phyloP scores from a whole-genome alignment of 2,113 vertebrate genomes.

The Clarias magur region DNA sequence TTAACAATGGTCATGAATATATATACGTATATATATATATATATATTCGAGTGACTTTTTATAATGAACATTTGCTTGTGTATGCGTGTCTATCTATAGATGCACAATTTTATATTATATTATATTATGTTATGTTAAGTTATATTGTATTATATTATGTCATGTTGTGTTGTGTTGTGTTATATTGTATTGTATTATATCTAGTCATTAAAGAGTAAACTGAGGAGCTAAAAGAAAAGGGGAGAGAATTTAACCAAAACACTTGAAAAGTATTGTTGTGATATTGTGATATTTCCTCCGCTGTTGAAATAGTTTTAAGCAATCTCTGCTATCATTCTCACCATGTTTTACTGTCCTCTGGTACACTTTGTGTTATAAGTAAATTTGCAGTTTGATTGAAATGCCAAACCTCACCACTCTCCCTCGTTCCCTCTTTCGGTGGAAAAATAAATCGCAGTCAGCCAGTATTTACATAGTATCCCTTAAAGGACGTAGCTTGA shows the following conservation, averaged over 20 bases:
- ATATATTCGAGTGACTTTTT: neutral
- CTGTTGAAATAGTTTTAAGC: neutral
- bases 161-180: too few relatives aligned
- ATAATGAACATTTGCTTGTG: neutral
- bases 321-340: neutral
- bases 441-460: neutral
- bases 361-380: neutral
- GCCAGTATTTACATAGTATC: conserved; percentile 30
- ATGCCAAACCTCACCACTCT: neutral
- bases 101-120: too few relatives aligned
- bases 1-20: too few relatives aligned
- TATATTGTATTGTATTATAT: too few relatives aligned
- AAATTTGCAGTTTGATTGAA: neutral
- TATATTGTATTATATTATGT: too few relatives aligned
- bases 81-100: neutral
- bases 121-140: too few relatives aligned
- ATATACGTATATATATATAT: too few relatives aligned
- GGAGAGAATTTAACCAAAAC: neutral
- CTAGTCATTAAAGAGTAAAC: neutral
- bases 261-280: neutral
- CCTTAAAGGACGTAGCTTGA: conserved; percentile 51
- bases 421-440: neutral
- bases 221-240: neutral
- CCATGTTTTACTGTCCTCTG: neutral
- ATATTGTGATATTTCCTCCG: neutral